These are phyloP conservation scores for Cheilosia vernalis DNA, from an alignment of 2,888 invertebrate genomes.

Conservation along the genomic window DNA sequence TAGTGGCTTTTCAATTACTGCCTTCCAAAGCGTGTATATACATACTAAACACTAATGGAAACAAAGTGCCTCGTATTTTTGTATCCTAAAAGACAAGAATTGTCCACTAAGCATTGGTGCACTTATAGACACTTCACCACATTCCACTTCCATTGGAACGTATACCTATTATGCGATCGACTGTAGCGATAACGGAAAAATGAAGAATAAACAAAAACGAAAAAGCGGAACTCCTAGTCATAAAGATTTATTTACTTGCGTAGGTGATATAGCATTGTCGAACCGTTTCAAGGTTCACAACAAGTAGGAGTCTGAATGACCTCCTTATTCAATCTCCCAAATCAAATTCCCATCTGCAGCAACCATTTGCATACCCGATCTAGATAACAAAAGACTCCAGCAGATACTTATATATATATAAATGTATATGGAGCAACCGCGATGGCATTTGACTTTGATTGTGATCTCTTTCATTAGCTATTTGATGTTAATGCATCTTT, in stretches of 20 bases:
- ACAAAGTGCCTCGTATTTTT: too few relatives aligned
- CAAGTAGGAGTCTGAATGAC: background rate
- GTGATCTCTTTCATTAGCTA: conserved; percentile 40
- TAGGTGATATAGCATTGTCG: conserved; percentile 15
- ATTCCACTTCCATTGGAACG: background rate
- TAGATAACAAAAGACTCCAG: conserved; percentile 29
- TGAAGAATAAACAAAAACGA: background rate
- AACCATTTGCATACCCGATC: conserved; percentile 24
- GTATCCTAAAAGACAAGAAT: too few relatives aligned
- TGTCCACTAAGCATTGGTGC: background rate
- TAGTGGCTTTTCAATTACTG: too few relatives aligned
- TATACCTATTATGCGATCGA: conserved; percentile 4
- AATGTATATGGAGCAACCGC: conserved; percentile 32
- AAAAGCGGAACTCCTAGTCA: background rate
- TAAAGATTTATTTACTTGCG: background rate
- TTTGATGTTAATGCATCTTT: conserved; percentile 32
- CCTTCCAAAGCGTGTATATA: too few relatives aligned
- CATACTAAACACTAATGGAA: too few relatives aligned
- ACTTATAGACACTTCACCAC: conserved; percentile 17
- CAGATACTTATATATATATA: background rate
- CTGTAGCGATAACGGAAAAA: conserved; percentile 9
- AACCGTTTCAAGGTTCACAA: conserved; percentile 12
- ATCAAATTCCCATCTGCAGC: conserved; percentile 17
- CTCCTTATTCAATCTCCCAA: background rate
- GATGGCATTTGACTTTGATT: conserved; percentile 63